Base-by-base conservation (phyloP, 2,113 vertebrate genomes). In the Zosterops borbonicus region DNA sequence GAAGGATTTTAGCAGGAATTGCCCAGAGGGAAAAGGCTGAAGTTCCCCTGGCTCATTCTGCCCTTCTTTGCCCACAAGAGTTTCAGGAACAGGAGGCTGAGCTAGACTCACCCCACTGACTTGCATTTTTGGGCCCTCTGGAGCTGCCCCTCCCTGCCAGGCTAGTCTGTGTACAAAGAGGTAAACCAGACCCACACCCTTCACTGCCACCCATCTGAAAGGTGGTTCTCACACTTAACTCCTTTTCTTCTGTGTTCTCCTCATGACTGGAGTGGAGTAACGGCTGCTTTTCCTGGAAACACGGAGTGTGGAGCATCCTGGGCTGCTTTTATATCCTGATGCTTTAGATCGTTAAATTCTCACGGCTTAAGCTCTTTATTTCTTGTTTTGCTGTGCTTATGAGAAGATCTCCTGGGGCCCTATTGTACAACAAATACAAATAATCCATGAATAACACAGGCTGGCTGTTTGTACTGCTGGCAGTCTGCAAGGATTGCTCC, bases 341-440 rank as follows among this genome's bases (percentile, higher is more conserved):
- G 39, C 31, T 87, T 94, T 62, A 89, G 81, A 58, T 85, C 18
- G 9, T 90, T 91, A 65, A 58, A 84, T 89, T 85, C 87, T 85
- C 50, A 31, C 9, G 0, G 74, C 74, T 89, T 92, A 77, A 92
- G 70, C 89, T 95, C 78, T 95, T 91, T 53, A 59, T 63, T 92
- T 76, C 79, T 90, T 89, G 71, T 81, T 91, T 84, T 89, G 79
- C 50, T 76, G 56, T 35, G 62, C 70, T 83, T 95, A 29, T n/a
- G 69, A 73, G 81, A 87, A 81, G 58, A 74, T 94, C 88, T 93
- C 91, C 91, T 75, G 91, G 74, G 87, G 84, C 87, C 63, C 17
- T 81, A 17, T 91, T 62, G 58, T 85, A 87, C 89, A 82, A 83
- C 74, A 80, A 89, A 95, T 77, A 95, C 93, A 95, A 90, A 89